phyloP scores from a whole-genome alignment of 1,140 invertebrate species.

The Monochamus saltuarius region DNA sequence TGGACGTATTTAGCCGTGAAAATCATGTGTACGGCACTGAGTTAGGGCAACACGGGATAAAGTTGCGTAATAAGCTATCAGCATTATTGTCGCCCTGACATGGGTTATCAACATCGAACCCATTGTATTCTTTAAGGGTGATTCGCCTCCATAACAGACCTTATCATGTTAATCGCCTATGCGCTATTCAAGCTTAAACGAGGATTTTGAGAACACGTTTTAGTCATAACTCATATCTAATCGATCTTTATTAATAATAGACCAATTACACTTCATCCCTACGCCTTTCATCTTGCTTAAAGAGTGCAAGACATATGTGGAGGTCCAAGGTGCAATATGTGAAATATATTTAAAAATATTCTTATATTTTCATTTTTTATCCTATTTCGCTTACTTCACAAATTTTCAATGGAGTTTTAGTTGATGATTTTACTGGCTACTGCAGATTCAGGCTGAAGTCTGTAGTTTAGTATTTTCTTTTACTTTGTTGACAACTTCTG shows the following conservation, averaged over 20 bases:
- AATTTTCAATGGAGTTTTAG: too few relatives aligned
- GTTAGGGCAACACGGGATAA: not conserved
- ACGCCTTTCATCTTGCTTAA: not conserved
- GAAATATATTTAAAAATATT: too few relatives aligned
- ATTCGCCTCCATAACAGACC: constrained; percentile 14
- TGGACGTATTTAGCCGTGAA: not conserved
- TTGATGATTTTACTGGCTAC: too few relatives aligned
- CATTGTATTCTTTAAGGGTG: constrained; percentile 21
- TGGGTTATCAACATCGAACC: constrained; percentile 14
- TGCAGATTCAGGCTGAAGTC: too few relatives aligned
- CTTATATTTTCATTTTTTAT: too few relatives aligned
- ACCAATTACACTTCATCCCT: constrained; percentile 2
- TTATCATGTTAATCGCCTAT: constrained; percentile 19
- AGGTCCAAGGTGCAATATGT: too few relatives aligned
- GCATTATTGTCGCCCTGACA: constrained; percentile 10
- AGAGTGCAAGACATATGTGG: too few relatives aligned
- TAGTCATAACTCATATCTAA: constrained; percentile 6
- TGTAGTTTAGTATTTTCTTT: too few relatives aligned
- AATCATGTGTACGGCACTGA: not conserved
- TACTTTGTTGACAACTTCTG: not conserved
- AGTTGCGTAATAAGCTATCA: not conserved
- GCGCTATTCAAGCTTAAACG: constrained; percentile 14
- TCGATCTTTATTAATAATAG: constrained; percentile 17
- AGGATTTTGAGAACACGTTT: constrained; percentile 13
- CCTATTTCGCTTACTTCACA: too few relatives aligned